phyloP scores from a whole-genome alignment of 2,888 invertebrate species.

The Hemithea aestivaria region DNA sequence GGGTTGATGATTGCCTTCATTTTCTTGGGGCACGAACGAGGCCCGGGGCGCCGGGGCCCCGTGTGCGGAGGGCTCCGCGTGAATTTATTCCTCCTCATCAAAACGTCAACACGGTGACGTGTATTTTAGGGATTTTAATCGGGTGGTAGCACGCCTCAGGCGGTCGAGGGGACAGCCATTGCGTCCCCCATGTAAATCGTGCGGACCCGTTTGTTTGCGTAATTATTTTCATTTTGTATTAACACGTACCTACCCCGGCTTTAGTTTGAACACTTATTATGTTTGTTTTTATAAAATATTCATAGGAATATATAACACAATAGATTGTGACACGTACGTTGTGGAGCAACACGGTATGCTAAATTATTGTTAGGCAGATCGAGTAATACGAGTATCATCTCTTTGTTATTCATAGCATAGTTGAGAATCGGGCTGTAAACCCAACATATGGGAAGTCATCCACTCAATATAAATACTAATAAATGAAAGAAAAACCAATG shows the following conservation, averaged over 20 bases:
- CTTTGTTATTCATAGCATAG: no score
- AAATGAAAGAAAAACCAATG: no score
- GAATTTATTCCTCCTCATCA: constrained; percentile 75
- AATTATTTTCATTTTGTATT: constrained; percentile 70
- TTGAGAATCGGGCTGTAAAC: no score
- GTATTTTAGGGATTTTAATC: constrained; percentile 75
- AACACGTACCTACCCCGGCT: constrained; percentile 48
- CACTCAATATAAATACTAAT: no score
- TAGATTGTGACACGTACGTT: no score
- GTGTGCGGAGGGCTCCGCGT: constrained; percentile 18
- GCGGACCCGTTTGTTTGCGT: constrained; percentile 48
- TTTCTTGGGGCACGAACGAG: constrained; percentile 65
- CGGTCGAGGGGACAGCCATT: constrained; percentile 22
- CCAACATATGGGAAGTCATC: no score
- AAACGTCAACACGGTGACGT: constrained; percentile 76
- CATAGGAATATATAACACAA: no score
- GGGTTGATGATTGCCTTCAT: constrained; percentile 68
- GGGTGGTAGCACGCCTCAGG: constrained; percentile 41
- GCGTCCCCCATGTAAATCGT: constrained; percentile 67
- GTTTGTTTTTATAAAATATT: not conserved
- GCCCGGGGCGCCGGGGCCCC: constrained; percentile 43
- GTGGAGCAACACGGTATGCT: no score
- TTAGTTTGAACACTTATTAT: constrained; percentile 44
- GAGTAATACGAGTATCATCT: no score
- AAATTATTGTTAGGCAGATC: no score